Conservation (phyloP, 2,888 invertebrate genomes). For the Aleiodes testaceus region DNA sequence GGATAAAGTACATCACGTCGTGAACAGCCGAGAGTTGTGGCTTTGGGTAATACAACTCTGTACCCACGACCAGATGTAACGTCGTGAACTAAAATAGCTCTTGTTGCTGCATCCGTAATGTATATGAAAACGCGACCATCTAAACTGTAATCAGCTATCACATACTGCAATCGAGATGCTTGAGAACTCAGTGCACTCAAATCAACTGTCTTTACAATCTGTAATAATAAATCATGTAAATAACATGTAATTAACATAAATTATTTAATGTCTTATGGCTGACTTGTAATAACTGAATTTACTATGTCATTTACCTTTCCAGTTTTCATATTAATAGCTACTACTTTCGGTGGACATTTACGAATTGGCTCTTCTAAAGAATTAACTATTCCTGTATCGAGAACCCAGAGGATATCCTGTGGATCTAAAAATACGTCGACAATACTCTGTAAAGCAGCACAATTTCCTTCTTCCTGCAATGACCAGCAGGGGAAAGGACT, state of each 20-base stretch:
- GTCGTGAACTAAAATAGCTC: conserved; percentile 77
- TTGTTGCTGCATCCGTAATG: conserved; percentile 74
- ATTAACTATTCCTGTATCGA: conserved; percentile 78
- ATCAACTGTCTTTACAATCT: conserved; percentile 76
- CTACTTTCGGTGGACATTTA: conserved; percentile 77
- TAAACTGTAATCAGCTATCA: conserved; percentile 76
- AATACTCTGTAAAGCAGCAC: conserved; percentile 81
- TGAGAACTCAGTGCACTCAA: conserved; percentile 74
- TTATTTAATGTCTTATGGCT: too few species aligned
- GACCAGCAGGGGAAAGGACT: conserved; percentile 81
- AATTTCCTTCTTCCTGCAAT: conserved; percentile 81
- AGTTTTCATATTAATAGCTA: conserved; percentile 76
- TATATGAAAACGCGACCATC: conserved; percentile 74
- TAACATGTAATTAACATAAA: too few species aligned
- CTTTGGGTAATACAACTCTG: conserved; percentile 78
- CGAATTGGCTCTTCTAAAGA: conserved; percentile 77
- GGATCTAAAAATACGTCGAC: conserved; percentile 79
- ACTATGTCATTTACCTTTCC: conserved; percentile 70
- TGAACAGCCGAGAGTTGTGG: conserved; percentile 74
- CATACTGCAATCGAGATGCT: conserved; percentile 76
- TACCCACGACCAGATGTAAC: conserved; percentile 78
- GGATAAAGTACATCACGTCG: conserved; percentile 80
- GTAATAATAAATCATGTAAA: conserved; percentile 7
- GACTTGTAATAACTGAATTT: neutral
- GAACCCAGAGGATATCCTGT: conserved; percentile 77